phyloP scores from a whole-genome alignment of 2,888 invertebrate genomes.

The Phytoseiulus persimilis region DNA sequence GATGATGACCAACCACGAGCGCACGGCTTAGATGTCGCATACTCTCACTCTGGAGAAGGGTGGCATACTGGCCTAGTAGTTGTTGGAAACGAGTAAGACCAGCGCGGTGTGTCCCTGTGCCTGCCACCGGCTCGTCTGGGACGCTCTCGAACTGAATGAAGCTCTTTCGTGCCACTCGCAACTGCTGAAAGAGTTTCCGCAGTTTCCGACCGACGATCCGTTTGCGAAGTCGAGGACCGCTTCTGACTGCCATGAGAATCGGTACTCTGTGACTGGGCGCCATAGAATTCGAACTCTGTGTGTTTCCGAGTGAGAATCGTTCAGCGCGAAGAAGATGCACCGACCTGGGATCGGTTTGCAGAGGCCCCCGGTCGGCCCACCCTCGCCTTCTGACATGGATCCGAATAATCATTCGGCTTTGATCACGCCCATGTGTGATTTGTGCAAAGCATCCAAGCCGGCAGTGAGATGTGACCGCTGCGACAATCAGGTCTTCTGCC shows the following conservation, averaged over 20 bases:
- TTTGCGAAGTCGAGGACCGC: too few relatives aligned
- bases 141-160: not conserved
- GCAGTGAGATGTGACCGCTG: constrained; percentile 75
- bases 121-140: not conserved
- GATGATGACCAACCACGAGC: not conserved
- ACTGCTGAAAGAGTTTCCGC: not conserved
- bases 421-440: constrained; percentile 60
- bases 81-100: not conserved
- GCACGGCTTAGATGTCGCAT: constrained; percentile 5
- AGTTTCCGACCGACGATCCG: too few relatives aligned
- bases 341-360: not conserved
- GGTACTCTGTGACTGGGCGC: not conserved
- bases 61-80: constrained; percentile 28
- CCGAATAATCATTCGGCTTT: not conserved
- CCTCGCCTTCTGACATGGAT: not conserved
- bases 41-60: constrained; percentile 7
- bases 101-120: not conserved
- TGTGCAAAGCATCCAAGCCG: constrained; percentile 74
- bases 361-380: not conserved
- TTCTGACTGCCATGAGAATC: not conserved
- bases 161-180: not conserved
- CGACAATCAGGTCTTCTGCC: constrained; percentile 71
- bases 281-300: not conserved
- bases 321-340: not conserved
- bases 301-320: not conserved